phyloP scores from a whole-genome alignment of 2,113 vertebrate species.

The Phylloscopus whistleri region DNA sequence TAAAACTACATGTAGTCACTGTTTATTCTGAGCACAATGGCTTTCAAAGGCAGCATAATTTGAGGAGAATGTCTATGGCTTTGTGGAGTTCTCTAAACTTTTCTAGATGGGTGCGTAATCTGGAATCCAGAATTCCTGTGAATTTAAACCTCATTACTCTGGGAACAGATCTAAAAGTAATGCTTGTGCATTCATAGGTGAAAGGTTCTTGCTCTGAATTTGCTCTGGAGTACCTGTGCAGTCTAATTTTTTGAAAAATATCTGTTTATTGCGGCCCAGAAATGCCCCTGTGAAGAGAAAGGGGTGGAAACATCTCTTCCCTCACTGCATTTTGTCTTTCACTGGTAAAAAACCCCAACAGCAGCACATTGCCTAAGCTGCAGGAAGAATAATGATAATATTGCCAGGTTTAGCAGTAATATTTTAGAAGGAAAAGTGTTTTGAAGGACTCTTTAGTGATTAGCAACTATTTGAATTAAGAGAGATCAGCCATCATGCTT shows the following conservation, averaged over 20 bases:
- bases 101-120: accelerated
- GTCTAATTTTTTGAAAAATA: not conserved
- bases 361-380: not conserved
- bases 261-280: not conserved
- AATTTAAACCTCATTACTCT: not conserved
- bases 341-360: not conserved
- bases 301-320: not conserved
- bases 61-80: not conserved
- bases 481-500: not conserved
- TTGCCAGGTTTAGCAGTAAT: not conserved
- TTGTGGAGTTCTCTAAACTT: not conserved
- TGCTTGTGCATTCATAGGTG: not conserved
- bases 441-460: not conserved
- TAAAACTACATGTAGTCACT: not conserved
- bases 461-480: not conserved
- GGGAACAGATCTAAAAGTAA: not conserved
- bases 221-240: not conserved
- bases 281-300: not conserved
- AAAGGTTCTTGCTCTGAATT: not conserved
- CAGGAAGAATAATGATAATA: not conserved
- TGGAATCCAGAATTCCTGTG: not conserved
- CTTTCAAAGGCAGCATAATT: not conserved
- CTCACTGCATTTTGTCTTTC: not conserved
- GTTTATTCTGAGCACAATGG: not conserved
- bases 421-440: accelerated